A percentile compares a stretch with the other conserved stretches of the same genome.
phyloP scores from a whole-genome alignment of 2,888 invertebrate genomes.

The Athetis lepigone region DNA sequence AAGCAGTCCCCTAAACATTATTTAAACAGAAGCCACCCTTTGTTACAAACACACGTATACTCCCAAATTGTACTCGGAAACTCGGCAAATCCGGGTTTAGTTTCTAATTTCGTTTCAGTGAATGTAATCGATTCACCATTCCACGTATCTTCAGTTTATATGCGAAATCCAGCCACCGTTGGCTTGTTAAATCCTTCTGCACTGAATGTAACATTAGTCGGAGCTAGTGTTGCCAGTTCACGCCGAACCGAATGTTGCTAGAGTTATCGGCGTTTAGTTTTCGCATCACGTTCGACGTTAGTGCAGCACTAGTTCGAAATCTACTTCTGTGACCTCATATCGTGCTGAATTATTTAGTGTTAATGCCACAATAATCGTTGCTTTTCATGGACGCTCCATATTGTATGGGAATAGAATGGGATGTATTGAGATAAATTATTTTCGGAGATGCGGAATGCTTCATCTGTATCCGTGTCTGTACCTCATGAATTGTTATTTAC shows the following conservation, averaged over 20 bases:
- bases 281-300: conserved; percentile 64
- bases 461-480: background rate
- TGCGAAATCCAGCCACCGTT: conserved; percentile 51
- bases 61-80: conserved; percentile 27
- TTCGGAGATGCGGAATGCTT: background rate
- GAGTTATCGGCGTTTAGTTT: conserved; percentile 54
- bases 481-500: background rate
- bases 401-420: conserved; percentile 36
- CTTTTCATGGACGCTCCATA: conserved; percentile 50
- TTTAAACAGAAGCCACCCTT: conserved; percentile 43
- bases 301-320: conserved; percentile 55
- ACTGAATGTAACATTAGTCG: conserved; percentile 54
- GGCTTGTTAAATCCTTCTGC: conserved; percentile 54
- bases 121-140: conserved; percentile 55
- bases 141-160: conserved; percentile 55
- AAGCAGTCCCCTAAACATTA: conserved; percentile 32
- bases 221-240: conserved; percentile 48
- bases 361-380: conserved; percentile 44
- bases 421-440: background rate
- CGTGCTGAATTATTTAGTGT: conserved; percentile 46
- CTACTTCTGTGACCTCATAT: conserved; percentile 46
- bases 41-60: conserved; percentile 39
- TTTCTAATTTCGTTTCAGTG: conserved; percentile 57
- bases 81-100: conserved; percentile 44
- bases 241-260: conserved; percentile 51